These are phyloP conservation scores for Coracopsis vasa DNA, from an alignment of 2,113 vertebrate species.

Conservation along the genomic window DNA sequence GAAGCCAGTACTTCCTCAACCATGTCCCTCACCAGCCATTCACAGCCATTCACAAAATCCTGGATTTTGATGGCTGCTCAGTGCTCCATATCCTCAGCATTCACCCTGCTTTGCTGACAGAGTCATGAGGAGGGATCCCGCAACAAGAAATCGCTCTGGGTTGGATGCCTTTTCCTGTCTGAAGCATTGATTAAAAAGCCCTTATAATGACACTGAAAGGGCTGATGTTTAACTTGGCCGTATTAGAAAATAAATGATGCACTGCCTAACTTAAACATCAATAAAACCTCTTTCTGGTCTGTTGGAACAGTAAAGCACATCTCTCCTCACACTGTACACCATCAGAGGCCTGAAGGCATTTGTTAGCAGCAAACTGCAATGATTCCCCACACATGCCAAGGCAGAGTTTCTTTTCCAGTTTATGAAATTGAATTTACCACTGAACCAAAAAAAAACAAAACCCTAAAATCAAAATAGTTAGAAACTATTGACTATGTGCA, in stretches of 20 bases:
- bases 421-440: background rate
- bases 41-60: background rate
- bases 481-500: background rate
- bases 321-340: background rate
- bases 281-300: background rate
- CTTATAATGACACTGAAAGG: background rate
- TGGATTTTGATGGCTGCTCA: background rate
- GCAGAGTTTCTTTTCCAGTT: background rate
- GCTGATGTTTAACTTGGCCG: background rate
- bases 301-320: background rate
- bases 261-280: background rate
- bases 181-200: background rate
- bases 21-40: accelerated
- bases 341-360: background rate
- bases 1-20: background rate
- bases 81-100: background rate
- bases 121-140: background rate
- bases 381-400: background rate
- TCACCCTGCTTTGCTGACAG: background rate
- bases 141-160: background rate
- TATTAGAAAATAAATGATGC: background rate
- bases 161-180: background rate
- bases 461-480: background rate
- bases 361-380: background rate
- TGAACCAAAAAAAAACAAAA: background rate